Conservation (phyloP, 2,888 invertebrate genomes). For the Calameuta idolon region DNA sequence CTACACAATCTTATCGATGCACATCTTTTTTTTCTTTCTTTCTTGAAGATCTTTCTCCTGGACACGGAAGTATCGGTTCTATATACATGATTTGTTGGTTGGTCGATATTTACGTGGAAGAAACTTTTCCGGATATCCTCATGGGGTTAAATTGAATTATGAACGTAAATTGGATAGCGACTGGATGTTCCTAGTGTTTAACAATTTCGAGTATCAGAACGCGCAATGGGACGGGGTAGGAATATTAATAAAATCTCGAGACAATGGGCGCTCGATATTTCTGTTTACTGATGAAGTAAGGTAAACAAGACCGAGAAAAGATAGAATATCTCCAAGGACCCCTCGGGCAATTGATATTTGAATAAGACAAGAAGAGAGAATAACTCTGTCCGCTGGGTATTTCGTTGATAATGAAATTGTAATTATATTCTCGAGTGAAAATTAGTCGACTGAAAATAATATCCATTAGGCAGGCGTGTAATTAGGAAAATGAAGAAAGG, state of each 20-base stretch:
- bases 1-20: background rate
- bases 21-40: background rate
- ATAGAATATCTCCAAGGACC: background rate
- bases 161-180: background rate
- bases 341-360: background rate
- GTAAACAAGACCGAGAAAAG: background rate
- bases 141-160: background rate
- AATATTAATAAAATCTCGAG: background rate
- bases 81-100: background rate
- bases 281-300: background rate
- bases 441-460: background rate
- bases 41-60: background rate
- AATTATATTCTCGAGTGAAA: background rate
- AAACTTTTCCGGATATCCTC: background rate
- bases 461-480: background rate
- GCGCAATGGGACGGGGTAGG: background rate
- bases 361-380: background rate
- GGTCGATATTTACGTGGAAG: background rate
- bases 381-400: background rate
- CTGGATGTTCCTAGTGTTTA: background rate
- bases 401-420: background rate
- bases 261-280: background rate
- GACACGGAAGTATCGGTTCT: background rate
- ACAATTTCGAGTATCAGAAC: background rate
- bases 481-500: background rate